These are phyloP conservation scores for Drosophila gunungcola DNA, from an alignment of 1,140 invertebrate genomes.

Conservation along the genomic window DNA sequence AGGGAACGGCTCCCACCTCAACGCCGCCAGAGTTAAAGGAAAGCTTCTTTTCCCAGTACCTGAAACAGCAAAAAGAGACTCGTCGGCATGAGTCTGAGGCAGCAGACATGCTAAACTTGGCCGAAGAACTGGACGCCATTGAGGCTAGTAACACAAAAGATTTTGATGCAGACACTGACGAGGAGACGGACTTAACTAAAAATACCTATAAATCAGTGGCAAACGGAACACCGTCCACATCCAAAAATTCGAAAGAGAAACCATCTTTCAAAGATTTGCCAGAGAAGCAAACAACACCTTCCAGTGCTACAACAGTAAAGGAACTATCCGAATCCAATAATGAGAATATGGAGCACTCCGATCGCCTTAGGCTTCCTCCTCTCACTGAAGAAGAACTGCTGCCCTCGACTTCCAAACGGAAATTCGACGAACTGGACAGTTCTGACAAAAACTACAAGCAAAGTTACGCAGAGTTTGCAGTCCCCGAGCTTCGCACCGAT, in stretches of 20 bases:
- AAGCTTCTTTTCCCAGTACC: slow-evolving; percentile 70
- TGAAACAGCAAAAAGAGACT: slow-evolving; percentile 49
- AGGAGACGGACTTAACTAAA: slow-evolving; percentile 10
- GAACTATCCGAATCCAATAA: neutral
- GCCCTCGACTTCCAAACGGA: slow-evolving; percentile 59
- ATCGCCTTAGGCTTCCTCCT: neutral
- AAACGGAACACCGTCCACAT: neutral
- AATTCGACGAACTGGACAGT: slow-evolving; percentile 45
- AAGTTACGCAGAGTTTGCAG: slow-evolving; percentile 73
- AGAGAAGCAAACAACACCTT: neutral
- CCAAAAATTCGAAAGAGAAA: neutral
- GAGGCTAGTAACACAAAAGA: slow-evolving; percentile 32
- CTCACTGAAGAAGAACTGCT: slow-evolving; percentile 48
- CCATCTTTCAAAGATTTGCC: neutral
- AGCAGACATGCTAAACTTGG: slow-evolving; percentile 43
- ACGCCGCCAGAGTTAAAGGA: slow-evolving; percentile 58
- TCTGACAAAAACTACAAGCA: slow-evolving; percentile 36
- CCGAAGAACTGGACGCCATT: slow-evolving; percentile 61
- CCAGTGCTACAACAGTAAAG: neutral
- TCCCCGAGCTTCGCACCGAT: slow-evolving; percentile 44
- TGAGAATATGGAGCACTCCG: neutral
- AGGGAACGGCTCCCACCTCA: slow-evolving; percentile 11
- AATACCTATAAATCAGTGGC: neutral
- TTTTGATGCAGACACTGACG: slow-evolving; percentile 35
- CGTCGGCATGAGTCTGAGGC: neutral